Evolutionary conservation across 2,113 vertebrate species (phyloP), one percentile per base, ranked within the genome.

Genomic region (Ammodytes marinus): DNA sequence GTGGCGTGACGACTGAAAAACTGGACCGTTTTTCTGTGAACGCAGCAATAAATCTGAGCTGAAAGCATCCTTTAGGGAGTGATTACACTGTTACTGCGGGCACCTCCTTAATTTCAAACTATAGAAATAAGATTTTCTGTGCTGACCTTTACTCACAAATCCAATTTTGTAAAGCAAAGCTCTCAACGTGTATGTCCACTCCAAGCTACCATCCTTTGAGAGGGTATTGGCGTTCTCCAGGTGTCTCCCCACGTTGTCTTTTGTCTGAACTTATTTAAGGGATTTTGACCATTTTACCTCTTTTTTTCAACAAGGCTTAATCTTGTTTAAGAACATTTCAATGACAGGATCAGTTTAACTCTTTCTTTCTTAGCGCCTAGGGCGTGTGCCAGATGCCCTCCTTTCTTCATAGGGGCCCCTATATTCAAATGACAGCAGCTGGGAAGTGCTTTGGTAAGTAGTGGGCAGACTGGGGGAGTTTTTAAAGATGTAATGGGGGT

Each of bases 381-480:
- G 89, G 88, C 89, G 85, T 89, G 92, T 90, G 91, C 89, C 94
- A 95, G 93, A 95, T 95, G 94, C 92, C 93, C 80, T 85, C 89
- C 88, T 90, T 93, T 93, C 90, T 92, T 91, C 69, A 3, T 14
- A 64, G 84, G 85, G 91, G 84, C 89, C 86, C 90, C 90, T 84
- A 60, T 89, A 93, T 94, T 93, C 82, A 93, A 93, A 89, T 87
- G 66, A 80, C 75, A 91, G 91, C 93, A 92, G 91, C 92, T 95
- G 93, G 90, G 90, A 90, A 89, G 88, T 92, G 91, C 86, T 82
- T 84, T 84, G 69, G 65, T 78, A 43, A 71, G 77, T 77, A 84
- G 85, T 88, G 86, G 84, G 74, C 74, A 73, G 40, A 73, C 54
- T 6, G 77, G 80, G 85, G 89, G 84, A 75, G 85, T 75, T 86